A percentile compares a stretch with the other conserved stretches of the same genome.
phyloP scores from a whole-genome alignment of 1,140 invertebrate genomes.

The Drosophila willistoni region DNA sequence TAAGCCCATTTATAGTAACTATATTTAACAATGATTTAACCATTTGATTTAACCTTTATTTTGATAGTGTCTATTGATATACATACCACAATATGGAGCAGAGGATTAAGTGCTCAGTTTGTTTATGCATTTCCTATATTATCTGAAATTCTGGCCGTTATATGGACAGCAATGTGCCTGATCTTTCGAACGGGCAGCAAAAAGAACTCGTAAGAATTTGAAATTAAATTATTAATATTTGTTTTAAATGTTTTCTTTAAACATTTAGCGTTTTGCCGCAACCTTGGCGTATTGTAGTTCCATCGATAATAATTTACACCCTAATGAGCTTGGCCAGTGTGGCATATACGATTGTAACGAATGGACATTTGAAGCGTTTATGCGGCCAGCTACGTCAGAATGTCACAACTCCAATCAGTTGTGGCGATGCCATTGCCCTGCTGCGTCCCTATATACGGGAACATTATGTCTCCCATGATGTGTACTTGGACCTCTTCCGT shows the following conservation, averaged over 20 bases:
- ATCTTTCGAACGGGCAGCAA: conserved; percentile 76
- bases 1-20: conserved; percentile 26
- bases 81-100: conserved; percentile 65
- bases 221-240: not conserved
- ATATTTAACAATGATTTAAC: not conserved
- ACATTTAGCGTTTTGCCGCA: conserved; percentile 67
- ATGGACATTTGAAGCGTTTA: conserved; percentile 59
- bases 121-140: conserved; percentile 73
- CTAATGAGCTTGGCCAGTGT: conserved; percentile 69
- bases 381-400: conserved; percentile 58
- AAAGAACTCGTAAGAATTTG: conserved; percentile 63
- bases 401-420: conserved; percentile 62
- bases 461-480: conserved; percentile 61
- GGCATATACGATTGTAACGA: conserved; percentile 68
- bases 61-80: conserved; percentile 59
- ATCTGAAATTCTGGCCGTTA: conserved; percentile 75
- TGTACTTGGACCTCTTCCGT: conserved; percentile 68
- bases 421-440: conserved; percentile 70
- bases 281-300: conserved; percentile 80
- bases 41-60: too few relatives aligned
- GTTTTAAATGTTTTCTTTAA: conserved; percentile 1
- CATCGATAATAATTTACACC: conserved; percentile 72
- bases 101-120: conserved; percentile 64
- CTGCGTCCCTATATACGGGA: conserved; percentile 66
- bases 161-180: conserved; percentile 79